phyloP scores from a whole-genome alignment of 2,797 vertebrate genomes.

The Jordanella pulchra region DNA sequence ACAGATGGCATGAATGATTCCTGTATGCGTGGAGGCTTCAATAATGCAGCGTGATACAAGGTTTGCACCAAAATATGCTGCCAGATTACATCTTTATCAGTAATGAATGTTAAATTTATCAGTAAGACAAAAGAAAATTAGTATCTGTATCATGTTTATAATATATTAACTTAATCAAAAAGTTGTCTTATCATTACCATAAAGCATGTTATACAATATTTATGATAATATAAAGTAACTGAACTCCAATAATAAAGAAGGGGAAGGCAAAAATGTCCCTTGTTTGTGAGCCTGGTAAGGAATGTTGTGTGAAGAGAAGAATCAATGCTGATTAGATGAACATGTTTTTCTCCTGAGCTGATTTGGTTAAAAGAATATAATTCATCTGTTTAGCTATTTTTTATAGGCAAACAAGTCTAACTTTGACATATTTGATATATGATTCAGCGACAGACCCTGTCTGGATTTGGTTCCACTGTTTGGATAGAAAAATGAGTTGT shows the following conservation, averaged over 20 bases:
- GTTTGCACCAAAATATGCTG: neutral
- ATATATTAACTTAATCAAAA: neutral
- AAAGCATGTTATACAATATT: neutral
- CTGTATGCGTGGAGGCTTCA: neutral
- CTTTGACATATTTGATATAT: neutral
- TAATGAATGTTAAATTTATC: neutral
- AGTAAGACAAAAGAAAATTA: neutral
- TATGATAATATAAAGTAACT: neutral
- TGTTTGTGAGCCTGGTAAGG: neutral
- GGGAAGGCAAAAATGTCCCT: neutral
- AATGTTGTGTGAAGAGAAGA: neutral
- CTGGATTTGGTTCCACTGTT: neutral
- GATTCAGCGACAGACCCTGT: neutral
- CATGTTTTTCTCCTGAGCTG: neutral
- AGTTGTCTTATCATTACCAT: neutral
- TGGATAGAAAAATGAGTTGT: neutral
- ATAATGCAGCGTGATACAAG: neutral
- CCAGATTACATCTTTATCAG: neutral
- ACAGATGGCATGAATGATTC: neutral
- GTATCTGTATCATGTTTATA: neutral
- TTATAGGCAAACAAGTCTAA: neutral
- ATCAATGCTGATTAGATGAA: neutral
- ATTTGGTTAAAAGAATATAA: neutral
- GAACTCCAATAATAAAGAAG: neutral
- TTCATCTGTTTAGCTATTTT: too few relatives aligned